Evolutionary conservation across 2,888 invertebrate species (phyloP), one percentile per base, ranked within the genome.

Genomic region (Latrodectus hesperus): DNA sequence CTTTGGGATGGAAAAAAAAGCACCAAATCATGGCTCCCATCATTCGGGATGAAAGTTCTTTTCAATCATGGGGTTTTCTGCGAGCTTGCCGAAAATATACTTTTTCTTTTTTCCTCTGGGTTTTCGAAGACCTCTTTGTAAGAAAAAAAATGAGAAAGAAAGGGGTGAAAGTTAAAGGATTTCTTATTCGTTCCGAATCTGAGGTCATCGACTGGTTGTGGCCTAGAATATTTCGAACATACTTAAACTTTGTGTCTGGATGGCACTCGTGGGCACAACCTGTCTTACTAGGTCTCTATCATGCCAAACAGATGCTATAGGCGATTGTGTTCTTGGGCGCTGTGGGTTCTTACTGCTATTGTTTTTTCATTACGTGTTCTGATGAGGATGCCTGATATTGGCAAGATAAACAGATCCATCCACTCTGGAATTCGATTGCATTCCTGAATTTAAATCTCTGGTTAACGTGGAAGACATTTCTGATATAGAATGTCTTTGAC

Each of bases 201-300:
- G 78, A 70, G 85, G 85, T 80, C 85, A 85, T 16, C 79, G 85
- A 85, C 80, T 85, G 80, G 64, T 64, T 76, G 49, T 85, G 80
- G 71, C 80, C 80, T 71, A 52, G 75, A 75, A 85, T 79, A 79
- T 78, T n/a, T 72, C 51, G 64, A 77, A 26, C 73, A 51, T 55
- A 26, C 73, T 81, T 81, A 81, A 81, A 73, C 73, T 74, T 38
- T 49, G 22, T 12, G 71, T 52, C 11, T 64, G 73, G 53, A 81
- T 81, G 17, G 81, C 22, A 22, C 81, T 73, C 26, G 73, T 53
- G 73, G 73, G 81, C 52, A 65, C 64, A 73, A 81, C 81, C 81
- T 73, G 81, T 81, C 73, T 81, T 53, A 55, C 60, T 73, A 22
- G 72, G 65, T 72, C 73, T 81, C 60, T 81, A 81, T 81, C 73